Evolutionary conservation across 2,797 vertebrate species (phyloP).

Genomic region (Chelon labrosus): DNA sequence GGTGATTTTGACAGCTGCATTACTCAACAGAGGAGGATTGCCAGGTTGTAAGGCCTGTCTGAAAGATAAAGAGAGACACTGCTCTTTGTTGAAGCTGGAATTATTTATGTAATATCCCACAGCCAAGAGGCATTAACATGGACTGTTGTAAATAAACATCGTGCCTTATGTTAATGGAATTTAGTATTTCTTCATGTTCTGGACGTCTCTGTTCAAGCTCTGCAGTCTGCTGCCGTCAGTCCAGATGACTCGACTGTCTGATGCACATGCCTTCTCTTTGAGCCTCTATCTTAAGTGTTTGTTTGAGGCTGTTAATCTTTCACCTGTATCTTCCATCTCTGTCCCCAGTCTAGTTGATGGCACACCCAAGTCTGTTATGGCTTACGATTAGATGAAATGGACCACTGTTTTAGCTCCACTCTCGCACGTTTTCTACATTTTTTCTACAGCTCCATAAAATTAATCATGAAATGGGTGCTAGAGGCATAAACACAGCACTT

Average conservation of each 20-base stretch:
- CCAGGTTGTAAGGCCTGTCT: conserved; percentile 1
- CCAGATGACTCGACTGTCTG: conserved; percentile 33
- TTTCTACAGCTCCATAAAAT: background rate
- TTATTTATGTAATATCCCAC: background rate
- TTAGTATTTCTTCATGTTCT: background rate
- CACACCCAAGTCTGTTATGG: too few relatives aligned
- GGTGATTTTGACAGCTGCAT: background rate
- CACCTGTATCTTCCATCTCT: background rate
- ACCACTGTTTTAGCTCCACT: background rate
- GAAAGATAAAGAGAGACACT: background rate
- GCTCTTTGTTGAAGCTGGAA: background rate
- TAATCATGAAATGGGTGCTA: background rate
- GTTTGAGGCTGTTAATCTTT: conserved; percentile 27
- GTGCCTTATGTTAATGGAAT: background rate
- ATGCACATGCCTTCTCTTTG: conserved; percentile 21
- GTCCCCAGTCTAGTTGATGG: background rate
- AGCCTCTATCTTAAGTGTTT: conserved; percentile 4
- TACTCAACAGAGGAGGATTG: background rate
- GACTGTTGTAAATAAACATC: background rate
- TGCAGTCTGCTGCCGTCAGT: conserved; percentile 29
- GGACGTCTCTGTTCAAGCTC: background rate
- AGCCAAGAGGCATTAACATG: background rate
- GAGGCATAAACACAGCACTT: background rate
- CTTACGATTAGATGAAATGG: too few relatives aligned
- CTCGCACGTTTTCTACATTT: background rate